Percentiles rank a stretch among this genome's conserved stretches.
Evolutionary conservation across 1,140 invertebrate species (phyloP).

Genomic region (Gonatopus flavifemur): DNA sequence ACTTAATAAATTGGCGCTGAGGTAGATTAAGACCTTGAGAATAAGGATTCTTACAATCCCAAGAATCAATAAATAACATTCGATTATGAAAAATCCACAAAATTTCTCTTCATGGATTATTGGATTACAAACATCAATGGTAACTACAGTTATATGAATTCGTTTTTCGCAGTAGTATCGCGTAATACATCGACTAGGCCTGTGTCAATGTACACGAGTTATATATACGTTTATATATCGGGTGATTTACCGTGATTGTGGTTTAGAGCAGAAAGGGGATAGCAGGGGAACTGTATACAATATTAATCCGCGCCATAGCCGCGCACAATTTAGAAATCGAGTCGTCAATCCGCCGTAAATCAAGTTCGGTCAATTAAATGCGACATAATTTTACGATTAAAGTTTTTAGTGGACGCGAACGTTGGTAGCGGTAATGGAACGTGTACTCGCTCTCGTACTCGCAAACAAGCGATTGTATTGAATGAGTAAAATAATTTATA

Average conservation of each 20-base stretch:
- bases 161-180: not conserved
- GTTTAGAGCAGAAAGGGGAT: slow-evolving; percentile 6
- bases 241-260: slow-evolving; percentile 4
- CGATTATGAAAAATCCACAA: too few species aligned
- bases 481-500: too few species aligned
- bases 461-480: too few species aligned
- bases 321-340: slow-evolving; percentile 35
- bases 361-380: slow-evolving; percentile 40
- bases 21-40: too few species aligned
- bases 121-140: too few species aligned
- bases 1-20: too few species aligned
- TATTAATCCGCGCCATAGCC: not conserved
- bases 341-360: slow-evolving; percentile 37
- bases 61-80: too few species aligned
- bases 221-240: slow-evolving; percentile 9
- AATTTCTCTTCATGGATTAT: too few species aligned
- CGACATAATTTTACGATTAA: slow-evolving; percentile 38
- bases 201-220: slow-evolving; percentile 2
- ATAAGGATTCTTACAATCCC: too few species aligned
- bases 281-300: not conserved
- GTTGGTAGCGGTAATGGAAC: slow-evolving; percentile 13
- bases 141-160: not conserved
- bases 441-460: too few species aligned
- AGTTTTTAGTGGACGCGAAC: slow-evolving; percentile 28
- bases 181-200: not conserved